These are phyloP conservation scores for Drosophila stalkeri DNA, from an alignment of 2,888 invertebrate species.

Conservation along the genomic window DNA sequence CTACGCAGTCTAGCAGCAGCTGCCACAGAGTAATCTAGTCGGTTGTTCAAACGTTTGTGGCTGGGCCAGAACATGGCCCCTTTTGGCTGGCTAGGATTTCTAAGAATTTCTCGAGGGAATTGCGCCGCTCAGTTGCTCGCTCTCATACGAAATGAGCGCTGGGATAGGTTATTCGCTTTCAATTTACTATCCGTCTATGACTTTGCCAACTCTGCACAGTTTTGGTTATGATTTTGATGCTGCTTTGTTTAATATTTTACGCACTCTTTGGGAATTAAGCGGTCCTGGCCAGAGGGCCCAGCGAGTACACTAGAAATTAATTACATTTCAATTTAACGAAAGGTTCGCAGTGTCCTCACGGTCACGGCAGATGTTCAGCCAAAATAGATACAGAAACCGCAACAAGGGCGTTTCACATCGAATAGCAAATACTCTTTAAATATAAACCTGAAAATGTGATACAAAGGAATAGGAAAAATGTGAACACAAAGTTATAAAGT, in stretches of 20 bases:
- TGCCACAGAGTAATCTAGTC: slow-evolving; percentile 50
- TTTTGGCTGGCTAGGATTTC: slow-evolving; percentile 45
- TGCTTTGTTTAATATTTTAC: slow-evolving; percentile 67
- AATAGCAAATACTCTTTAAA: slow-evolving; percentile 8
- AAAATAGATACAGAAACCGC: slow-evolving; percentile 21
- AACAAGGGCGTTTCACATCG: background rate
- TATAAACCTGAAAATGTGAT: too few species aligned
- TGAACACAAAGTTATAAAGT: background rate
- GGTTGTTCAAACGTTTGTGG: slow-evolving; percentile 30
- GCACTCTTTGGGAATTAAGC: slow-evolving; percentile 25
- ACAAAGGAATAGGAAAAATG: background rate
- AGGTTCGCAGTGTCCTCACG: slow-evolving; percentile 13
- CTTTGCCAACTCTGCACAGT: background rate
- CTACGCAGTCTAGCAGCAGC: slow-evolving; percentile 29
- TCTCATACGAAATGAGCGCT: slow-evolving; percentile 45
- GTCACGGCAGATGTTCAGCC: slow-evolving; percentile 12
- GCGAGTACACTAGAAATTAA: slow-evolving; percentile 62
- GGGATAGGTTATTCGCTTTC: slow-evolving; percentile 52
- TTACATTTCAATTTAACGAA: slow-evolving; percentile 75
- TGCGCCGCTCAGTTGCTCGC: slow-evolving; percentile 23
- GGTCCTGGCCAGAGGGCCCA: slow-evolving; percentile 18
- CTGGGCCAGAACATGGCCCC: slow-evolving; percentile 1
- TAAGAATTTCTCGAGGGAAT: slow-evolving; percentile 74
- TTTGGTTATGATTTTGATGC: slow-evolving; percentile 35
- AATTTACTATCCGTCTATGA: slow-evolving; percentile 45